A percentile compares a stretch with the other conserved stretches of the same genome.
These are phyloP conservation scores for Mormoops blainvillei DNA, from an alignment of 2,113 vertebrate species.

Conservation along the genomic window DNA sequence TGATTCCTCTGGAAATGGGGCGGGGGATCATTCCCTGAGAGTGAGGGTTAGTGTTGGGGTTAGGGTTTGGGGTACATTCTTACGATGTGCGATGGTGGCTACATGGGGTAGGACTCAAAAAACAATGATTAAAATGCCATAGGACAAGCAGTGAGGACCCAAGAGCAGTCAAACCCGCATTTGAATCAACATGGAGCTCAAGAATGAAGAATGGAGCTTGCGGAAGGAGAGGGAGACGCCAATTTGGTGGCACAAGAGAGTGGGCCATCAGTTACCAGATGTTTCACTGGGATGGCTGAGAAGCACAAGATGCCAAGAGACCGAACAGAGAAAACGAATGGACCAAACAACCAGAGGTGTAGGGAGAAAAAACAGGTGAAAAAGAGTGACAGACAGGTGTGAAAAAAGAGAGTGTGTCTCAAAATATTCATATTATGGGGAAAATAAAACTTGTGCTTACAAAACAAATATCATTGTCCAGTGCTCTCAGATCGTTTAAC, in stretches of 20 bases:
- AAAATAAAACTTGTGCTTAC: background rate
- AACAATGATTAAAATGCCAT: background rate
- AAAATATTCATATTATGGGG: background rate
- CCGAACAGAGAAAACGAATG: background rate
- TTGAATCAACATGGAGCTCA: background rate
- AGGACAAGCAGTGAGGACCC: background rate
- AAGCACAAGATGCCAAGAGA: background rate
- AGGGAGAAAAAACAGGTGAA: background rate
- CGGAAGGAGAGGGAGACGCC: accelerated
- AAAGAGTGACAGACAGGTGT: background rate
- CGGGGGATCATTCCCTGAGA: background rate
- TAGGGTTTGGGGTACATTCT: background rate
- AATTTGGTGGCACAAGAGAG: too few species aligned
- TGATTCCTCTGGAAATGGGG: background rate
- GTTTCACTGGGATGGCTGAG: background rate
- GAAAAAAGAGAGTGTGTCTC: background rate
- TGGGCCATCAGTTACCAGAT: too few species aligned
- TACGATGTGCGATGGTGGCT: background rate
- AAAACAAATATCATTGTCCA: background rate
- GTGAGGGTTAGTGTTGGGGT: background rate
- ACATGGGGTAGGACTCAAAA: background rate
- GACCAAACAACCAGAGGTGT: background rate
- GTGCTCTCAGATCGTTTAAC: background rate
- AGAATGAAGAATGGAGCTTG: background rate
- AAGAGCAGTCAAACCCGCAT: background rate